Base-by-base conservation (phyloP, 2,888 invertebrate species). In the Drosophila niveifrons region DNA sequence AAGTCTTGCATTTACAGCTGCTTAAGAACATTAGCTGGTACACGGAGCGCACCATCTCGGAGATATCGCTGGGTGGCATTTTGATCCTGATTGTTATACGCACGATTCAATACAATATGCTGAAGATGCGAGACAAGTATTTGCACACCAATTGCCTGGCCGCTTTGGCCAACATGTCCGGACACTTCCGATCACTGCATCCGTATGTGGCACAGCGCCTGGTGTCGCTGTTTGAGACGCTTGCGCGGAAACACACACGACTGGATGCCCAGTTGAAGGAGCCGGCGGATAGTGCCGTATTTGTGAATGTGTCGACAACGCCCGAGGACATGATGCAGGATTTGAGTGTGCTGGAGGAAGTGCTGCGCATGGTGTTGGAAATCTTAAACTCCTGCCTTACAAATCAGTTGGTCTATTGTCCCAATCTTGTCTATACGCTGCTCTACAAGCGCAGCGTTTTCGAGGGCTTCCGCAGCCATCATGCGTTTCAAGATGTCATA, bases 131-230 rank as follows among this genome's bases (percentile, higher is more conserved):
- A 78, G 99, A 99, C 91, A 98, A 98, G 92, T 99, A 99, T 92
- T 94, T 99, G 15, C 99, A 99, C 92, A 99, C 99, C 2, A 99
- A 99, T 93, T 99, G 99, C 91, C 93, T 99, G 74, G 99, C 99
- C 2, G 99, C 99, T 6, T 94, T 99, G 80, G 99, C 99, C 13
- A 99, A 99, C 89, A 99, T 99, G 99, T 99, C 99, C 39, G 96
- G 95, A 78, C 96, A 96, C 90, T 99, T 99, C 92, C 95, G 97
- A 85, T 95, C 97, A 64, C 93, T 99, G 17, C 98, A 99, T 92
- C 98, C 99, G 0, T 98, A 98, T 91, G 99, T 99, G 8, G 97
- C 98, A 62, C 99, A 99, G 92, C 94, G 98, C 85, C 93, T 99
- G 69, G 95, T 99, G 62, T 97, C 97, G 39, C 92, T 98, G 43